Evolutionary conservation across 30 jellyfish, hydroid and myxozoan genomes (phyloP).

Genomic region (Aurelia sp.): DNA sequence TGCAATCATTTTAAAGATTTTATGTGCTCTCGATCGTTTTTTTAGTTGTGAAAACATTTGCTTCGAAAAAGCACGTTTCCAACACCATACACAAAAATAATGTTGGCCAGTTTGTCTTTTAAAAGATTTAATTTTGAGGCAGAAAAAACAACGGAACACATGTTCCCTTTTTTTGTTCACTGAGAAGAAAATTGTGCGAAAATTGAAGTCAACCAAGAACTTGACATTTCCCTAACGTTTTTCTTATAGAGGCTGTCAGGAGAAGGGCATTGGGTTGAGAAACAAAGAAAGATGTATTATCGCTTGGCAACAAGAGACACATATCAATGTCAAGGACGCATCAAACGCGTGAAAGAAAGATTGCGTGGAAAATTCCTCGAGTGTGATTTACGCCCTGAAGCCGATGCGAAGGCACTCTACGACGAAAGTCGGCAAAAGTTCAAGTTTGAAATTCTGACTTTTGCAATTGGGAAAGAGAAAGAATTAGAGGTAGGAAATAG

Average conservation of each 20-base stretch:
- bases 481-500: background rate
- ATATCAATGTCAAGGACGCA: slow-evolving; percentile 43
- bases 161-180: no score
- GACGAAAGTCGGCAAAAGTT: slow-evolving; percentile 34
- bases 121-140: no score
- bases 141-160: no score
- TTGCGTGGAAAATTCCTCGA: slow-evolving; percentile 30
- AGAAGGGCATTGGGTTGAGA: slow-evolving; percentile 4
- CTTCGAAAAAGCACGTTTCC: no score
- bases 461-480: slow-evolving; percentile 4
- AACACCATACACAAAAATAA: no score
- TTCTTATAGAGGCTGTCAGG: background rate
- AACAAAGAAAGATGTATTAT: slow-evolving; percentile 20
- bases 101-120: no score
- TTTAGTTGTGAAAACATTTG: no score
- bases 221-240: no score
- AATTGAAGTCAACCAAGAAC: no score
- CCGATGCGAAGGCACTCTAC: slow-evolving; percentile 2
- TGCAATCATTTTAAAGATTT: no score
- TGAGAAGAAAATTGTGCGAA: no score
- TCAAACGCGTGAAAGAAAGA: slow-evolving; percentile 34
- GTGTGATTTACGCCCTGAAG: slow-evolving; percentile 17
- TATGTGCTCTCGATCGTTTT: no score
- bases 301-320: slow-evolving; percentile 33
- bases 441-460: background rate